Conservation (phyloP, 2,113 vertebrate species). For the Corythornis cristatus region DNA sequence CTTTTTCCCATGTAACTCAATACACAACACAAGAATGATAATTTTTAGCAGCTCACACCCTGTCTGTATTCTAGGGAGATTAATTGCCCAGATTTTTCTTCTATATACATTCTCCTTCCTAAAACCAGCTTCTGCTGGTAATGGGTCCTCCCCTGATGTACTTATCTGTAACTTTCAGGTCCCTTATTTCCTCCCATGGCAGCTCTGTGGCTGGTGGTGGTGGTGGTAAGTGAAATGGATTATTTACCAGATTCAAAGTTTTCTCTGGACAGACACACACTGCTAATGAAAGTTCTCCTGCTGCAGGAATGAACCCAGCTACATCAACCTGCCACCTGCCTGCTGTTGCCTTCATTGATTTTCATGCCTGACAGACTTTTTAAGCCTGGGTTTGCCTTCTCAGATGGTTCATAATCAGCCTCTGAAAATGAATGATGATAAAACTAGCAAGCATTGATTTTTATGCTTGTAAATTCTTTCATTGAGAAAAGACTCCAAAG, state of each 20-base stretch:
- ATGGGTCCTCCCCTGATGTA: accelerated
- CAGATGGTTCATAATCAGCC: neutral
- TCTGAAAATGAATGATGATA: neutral
- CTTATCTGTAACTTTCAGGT: neutral
- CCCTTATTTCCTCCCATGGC: neutral
- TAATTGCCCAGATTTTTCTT: neutral
- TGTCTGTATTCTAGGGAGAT: neutral
- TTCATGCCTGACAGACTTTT: neutral
- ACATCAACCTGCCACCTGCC: neutral
- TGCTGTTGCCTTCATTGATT: neutral
- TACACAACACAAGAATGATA: accelerated
- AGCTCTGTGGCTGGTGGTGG: neutral
- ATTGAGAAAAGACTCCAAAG: neutral
- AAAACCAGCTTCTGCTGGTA: neutral
- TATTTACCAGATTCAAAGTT: neutral
- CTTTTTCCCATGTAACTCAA: neutral
- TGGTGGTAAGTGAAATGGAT: neutral
- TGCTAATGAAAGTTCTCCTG: neutral
- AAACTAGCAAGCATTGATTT: neutral
- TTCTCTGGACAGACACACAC: neutral
- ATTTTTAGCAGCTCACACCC: neutral
- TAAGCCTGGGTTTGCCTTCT: neutral
- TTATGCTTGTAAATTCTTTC: neutral
- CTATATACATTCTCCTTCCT: neutral
- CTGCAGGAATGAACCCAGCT: neutral